Base-by-base conservation (phyloP, 2,797 vertebrate species). In the Alectoris magna region DNA sequence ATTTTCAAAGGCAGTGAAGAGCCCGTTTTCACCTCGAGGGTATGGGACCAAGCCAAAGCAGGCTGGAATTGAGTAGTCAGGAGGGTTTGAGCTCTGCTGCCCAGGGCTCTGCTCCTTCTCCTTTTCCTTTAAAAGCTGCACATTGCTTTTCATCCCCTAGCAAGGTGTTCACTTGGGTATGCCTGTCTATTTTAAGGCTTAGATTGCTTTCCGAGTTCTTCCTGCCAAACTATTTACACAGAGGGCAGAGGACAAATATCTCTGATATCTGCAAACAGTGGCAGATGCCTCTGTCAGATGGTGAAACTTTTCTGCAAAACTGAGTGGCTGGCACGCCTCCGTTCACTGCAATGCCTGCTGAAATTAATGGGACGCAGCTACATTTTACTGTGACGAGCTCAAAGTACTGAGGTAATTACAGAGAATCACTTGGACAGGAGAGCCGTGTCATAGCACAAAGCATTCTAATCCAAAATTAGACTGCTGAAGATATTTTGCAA, bases 311-410 rank as follows among this genome's bases (percentile, higher is more conserved):
- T 94, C 75, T 31, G 66, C 46, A 55, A 80, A 76, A 23, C 11
- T 44, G 85, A 0, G 1, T 2, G 5, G 74, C 91, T 91, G 87
- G 90, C 90, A 85, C 5, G 6, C 14, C 13, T 77, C 76, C 6
- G 26, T 64, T 78, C 56, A 63, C 82, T 64, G 59, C 31, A 59
- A 56, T 0, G 9, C 81, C 73, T 71, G 75, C 74, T 94, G 84
- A 93, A 95, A 95, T 91, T 84, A 91, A 87, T 90, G 66, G 75
- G 59, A 87, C 3, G 15, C 75, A 76, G 87, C 70, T 23, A 10
- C 36, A 43, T 83, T 94, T 84, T 82, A 82, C 81, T 78, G 83
- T 94, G 91, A 91, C 41, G n/a, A 93, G 75, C 83, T 59, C 68
- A 64, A 88, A 82, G 34, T 38, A 69, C 73, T 60, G 64, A 80